Evolutionary conservation across 2,888 invertebrate genomes (phyloP), one percentile per base, ranked within the genome.

Genomic region (Elmis aenea): DNA sequence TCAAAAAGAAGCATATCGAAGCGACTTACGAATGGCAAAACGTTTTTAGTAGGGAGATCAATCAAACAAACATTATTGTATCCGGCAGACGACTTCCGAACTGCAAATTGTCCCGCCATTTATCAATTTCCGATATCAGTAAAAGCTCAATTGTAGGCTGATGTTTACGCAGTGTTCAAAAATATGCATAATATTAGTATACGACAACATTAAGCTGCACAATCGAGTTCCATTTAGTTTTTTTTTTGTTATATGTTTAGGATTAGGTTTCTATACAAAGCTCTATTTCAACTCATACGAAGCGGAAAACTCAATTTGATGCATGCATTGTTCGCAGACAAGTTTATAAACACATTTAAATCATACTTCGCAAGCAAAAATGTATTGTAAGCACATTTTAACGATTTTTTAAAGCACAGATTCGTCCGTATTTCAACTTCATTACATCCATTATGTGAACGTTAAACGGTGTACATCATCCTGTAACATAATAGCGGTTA

Each of bases 11-110:
- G 43, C 46, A 40, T 42, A 34, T 38, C 42, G 38, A 38, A 38
- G 34, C 33, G 42, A 42, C 42, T 42, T 42, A 38, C 30, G 34
- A 42, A 42, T 38, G 42, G 34, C 42, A 38, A 38, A 42, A 29
- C 38, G 34, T 32, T 42, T 38, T 38, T 38, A 40, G 39, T 30
- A 26, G 27, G 37, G 33, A 37, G 44, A 51, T 51, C 49, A 50
- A 51, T 51, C 51, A 51, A 51, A 48, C 42, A 44, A 40, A 42
- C 48, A 50, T 48, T 51, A 51, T 50, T 51, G 50, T 47, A 47
- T 46, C 48, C 48, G 49, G 38, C 49, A 39, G 43, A 45, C 40
- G 45, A 49, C 51, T 49, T 49, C 49, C 49, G 42, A 38, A 40
- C 44, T 50, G 48, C 49, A 50, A 51, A 51, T 51, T 50, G 48